Percentiles rank a stretch among this genome's conserved stretches.
phyloP scores from a whole-genome alignment of 2,797 vertebrate genomes.

The Channa striata region DNA sequence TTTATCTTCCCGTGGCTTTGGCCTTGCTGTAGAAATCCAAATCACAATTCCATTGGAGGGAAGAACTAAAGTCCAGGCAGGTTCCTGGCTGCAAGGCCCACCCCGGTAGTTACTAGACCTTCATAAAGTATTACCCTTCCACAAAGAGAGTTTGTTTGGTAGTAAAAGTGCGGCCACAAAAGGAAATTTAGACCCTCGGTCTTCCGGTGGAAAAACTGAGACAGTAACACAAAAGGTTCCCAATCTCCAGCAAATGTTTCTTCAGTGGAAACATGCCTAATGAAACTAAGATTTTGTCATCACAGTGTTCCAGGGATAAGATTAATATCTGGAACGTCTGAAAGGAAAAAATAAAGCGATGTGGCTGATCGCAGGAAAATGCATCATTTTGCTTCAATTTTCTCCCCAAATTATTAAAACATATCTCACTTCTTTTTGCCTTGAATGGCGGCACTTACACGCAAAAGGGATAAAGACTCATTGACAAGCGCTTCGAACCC shows the following conservation, averaged over 20 bases:
- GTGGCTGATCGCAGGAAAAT: conserved; percentile 11
- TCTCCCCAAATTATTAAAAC: conserved; percentile 37
- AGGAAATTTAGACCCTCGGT: no score
- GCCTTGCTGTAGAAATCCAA: neutral
- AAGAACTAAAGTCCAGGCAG: no score
- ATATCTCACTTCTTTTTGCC: conserved; percentile 18
- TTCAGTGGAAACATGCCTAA: neutral
- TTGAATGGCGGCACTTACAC: conserved; percentile 20
- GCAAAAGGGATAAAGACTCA: conserved; percentile 54
- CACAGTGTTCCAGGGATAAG: conserved; percentile 4
- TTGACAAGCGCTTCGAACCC: conserved; percentile 46
- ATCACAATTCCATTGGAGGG: no score
- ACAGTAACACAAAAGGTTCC: no score
- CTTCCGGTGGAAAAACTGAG: no score
- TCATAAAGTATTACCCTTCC: neutral
- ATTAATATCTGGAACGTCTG: conserved; percentile 20
- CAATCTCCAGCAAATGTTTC: no score
- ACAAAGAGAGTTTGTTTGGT: no score
- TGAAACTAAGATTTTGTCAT: conserved; percentile 9
- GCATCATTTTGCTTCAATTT: conserved; percentile 32
- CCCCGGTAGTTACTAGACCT: no score
- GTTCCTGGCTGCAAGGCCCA: no score
- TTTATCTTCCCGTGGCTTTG: no score
- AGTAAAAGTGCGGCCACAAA: no score
- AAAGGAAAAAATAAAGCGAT: conserved; percentile 26